A percentile compares a stretch with the other conserved stretches of the same genome.
These are phyloP conservation scores for rat (Rattus norvegicus) DNA, from an alignment of 2,113 vertebrate genomes.

Conservation along the genomic window DNA sequence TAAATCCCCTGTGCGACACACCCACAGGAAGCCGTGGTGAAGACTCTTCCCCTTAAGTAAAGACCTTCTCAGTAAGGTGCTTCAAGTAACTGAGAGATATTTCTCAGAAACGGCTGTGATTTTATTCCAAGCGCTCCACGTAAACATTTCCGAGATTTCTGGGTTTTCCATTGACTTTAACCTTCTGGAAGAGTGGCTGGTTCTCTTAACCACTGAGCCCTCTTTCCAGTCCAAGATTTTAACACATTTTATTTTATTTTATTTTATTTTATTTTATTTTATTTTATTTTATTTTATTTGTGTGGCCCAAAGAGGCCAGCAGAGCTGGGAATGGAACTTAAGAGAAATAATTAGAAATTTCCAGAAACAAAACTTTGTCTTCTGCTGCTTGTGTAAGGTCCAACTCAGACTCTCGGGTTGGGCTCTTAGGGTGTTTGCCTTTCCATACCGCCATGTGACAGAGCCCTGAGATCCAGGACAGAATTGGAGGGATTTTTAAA, in stretches of 20 bases:
- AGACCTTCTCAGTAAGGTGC: background rate
- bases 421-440: background rate
- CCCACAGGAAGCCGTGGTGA: background rate
- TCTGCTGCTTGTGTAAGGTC: background rate
- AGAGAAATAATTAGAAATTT: background rate
- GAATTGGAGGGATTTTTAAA: background rate
- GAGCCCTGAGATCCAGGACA: background rate
- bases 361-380: background rate
- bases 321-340: background rate
- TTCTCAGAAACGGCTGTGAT: background rate
- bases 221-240: background rate
- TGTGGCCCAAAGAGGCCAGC: background rate
- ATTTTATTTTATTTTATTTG: background rate
- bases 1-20: background rate
- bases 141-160: background rate
- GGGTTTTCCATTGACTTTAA: background rate
- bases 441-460: background rate
- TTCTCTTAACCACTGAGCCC: background rate
- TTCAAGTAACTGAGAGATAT: background rate
- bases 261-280: background rate
- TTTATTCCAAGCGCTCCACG: background rate
- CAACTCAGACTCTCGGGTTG: background rate
- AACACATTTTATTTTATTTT: background rate
- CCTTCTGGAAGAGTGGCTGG: background rate
- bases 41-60: background rate